Conservation (phyloP, 2,113 vertebrate genomes). For the Neogale vison region DNA sequence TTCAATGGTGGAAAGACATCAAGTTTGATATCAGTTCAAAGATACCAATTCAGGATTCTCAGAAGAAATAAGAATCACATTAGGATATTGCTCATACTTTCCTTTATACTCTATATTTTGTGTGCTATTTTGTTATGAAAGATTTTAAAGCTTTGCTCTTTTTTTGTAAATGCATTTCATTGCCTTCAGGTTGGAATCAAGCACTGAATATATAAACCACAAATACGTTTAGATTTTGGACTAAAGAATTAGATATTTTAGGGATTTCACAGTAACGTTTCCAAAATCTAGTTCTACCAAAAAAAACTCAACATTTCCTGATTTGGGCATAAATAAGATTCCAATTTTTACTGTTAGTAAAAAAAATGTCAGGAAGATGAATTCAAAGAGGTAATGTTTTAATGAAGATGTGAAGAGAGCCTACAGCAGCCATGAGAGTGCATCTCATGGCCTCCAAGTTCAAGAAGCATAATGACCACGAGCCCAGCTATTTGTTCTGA, state of each 20-base stretch:
- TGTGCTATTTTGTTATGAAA: background rate
- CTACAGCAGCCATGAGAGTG: background rate
- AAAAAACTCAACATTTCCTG: background rate
- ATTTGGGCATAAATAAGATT: background rate
- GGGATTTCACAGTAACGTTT: background rate
- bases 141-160: slow-evolving; percentile 1
- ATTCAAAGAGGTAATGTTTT: background rate
- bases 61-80: background rate
- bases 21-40: background rate
- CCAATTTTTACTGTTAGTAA: background rate
- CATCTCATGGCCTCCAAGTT: background rate
- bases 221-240: background rate
- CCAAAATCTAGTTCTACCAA: background rate
- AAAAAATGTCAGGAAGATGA: background rate
- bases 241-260: background rate
- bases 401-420: background rate
- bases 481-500: background rate
- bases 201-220: background rate
- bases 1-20: background rate
- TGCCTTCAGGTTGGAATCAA: background rate
- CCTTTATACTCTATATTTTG: background rate
- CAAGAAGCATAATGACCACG: background rate
- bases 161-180: background rate
- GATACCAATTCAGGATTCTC: background rate
- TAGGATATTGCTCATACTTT: background rate